Base-by-base conservation (phyloP, 2,113 vertebrate species). In the Cyphomyrus plagiostoma region DNA sequence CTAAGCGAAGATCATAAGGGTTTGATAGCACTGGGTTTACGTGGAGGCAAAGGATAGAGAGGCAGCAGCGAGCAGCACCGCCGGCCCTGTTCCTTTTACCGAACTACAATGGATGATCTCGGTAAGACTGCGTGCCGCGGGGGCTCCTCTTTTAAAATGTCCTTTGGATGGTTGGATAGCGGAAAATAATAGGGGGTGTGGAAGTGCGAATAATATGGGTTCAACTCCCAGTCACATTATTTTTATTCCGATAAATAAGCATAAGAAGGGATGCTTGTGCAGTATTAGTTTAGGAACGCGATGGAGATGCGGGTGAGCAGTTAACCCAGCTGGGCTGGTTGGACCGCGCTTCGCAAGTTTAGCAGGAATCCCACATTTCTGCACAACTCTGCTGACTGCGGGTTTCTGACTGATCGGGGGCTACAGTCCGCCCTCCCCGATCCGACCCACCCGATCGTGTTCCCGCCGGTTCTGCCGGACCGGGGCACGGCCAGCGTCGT, bases 51-150 rank as follows among this genome's bases (percentile, higher is more conserved):
- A 84, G 50, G 39, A 66, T 66, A 66, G n/a, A 66, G 77, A 45
- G 6, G 15, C 45, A 80, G n/a, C n/a, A 88, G 3, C 30, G 77
- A 48, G 70, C 88, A 77, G 70, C 49, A 39, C 48, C 70, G 70
- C 46, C 70, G 48, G 62, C 62, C 88, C 77, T 50, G 6, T 70
- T 70, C 26, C 62, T 7, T 11, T 70, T 26, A 91, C 88, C 13
- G 91, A 45, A 90, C 70, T 13, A 89, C 87, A 82, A 96, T 96
- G 96, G 96, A 96, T 88, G 96, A 96, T 70, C 91, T 96, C 87
- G 96, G 96, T 96, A 89, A 95, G 94, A 92, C 8, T 4, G 19
- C 0, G 46, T 5, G 4, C 23, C 26, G 70, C 45, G 45, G 66
- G 45, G 2, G 42, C 39, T 42, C n/a, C n/a, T 48, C 88, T 21